Evolutionary conservation across 2,888 invertebrate genomes (phyloP).

Genomic region (Heliconius erato): DNA sequence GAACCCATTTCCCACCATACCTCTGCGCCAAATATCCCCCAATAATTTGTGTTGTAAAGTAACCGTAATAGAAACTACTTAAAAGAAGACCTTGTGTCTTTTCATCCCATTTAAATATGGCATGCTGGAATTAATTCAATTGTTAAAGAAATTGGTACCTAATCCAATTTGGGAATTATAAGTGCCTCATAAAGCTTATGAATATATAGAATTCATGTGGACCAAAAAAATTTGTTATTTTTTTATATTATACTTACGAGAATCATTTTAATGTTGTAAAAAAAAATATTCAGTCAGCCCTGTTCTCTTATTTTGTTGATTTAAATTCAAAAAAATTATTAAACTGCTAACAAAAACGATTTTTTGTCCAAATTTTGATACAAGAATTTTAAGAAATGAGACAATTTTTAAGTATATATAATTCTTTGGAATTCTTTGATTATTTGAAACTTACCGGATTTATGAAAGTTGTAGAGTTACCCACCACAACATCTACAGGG

Average conservation of each 20-base stretch:
- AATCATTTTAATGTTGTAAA: background rate
- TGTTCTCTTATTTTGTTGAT: background rate
- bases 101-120: conserved; percentile 86
- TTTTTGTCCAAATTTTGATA: background rate
- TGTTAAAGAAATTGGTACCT: background rate
- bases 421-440: background rate
- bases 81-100: conserved; percentile 88
- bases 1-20: conserved; percentile 91
- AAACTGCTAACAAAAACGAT: background rate
- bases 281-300: background rate
- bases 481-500: conserved; percentile 62
- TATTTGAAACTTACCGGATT: conserved; percentile 45
- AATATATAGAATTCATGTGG: background rate
- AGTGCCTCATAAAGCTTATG: background rate
- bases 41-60: conserved; percentile 90
- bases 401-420: too few species aligned
- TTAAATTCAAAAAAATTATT: background rate
- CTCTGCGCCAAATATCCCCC: conserved; percentile 90
- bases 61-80: conserved; percentile 91
- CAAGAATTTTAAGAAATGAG: too few species aligned
- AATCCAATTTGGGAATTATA: background rate
- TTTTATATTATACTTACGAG: too few species aligned
- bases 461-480: conserved; percentile 30
- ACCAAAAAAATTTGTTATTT: too few species aligned
- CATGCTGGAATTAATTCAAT: conserved; percentile 48